phyloP scores from a whole-genome alignment of 2,797 vertebrate species.

The Huso huso region DNA sequence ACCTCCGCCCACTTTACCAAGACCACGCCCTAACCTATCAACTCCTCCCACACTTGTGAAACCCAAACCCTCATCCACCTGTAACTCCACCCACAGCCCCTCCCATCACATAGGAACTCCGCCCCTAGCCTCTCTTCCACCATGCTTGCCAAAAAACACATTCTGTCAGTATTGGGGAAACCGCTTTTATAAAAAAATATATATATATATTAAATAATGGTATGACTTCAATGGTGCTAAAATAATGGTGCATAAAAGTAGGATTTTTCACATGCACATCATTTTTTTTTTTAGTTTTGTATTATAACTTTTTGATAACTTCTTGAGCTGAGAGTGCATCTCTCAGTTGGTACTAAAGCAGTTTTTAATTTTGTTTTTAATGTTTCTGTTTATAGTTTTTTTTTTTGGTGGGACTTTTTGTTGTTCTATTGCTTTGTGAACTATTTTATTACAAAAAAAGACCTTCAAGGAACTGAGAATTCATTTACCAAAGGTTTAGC shows the following conservation, averaged over 20 bases:
- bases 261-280: constrained; percentile 8
- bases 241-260: constrained; percentile 39
- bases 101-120: not conserved
- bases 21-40: not conserved
- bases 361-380: constrained; percentile 1
- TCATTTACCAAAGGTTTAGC: too few species aligned
- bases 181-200: constrained; percentile 43
- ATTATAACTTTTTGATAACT: not conserved
- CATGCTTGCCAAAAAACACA: constrained; percentile 25
- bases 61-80: not conserved
- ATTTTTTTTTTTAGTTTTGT: not conserved
- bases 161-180: constrained; percentile 1
- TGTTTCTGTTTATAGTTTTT: too few species aligned
- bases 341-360: not conserved
- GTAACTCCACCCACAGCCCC: constrained; percentile 9
- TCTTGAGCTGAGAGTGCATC: not conserved
- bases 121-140: constrained; percentile 3
- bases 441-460: not conserved
- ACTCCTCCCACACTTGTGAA: not conserved
- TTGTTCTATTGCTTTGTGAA: not conserved
- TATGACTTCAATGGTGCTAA: constrained; percentile 60
- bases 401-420: not conserved
- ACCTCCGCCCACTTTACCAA: too few species aligned
- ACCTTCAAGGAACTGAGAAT: too few species aligned
- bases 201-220: constrained; percentile 43